phyloP scores from a whole-genome alignment of 2,888 invertebrate species.

The Drosophila anomelani region DNA sequence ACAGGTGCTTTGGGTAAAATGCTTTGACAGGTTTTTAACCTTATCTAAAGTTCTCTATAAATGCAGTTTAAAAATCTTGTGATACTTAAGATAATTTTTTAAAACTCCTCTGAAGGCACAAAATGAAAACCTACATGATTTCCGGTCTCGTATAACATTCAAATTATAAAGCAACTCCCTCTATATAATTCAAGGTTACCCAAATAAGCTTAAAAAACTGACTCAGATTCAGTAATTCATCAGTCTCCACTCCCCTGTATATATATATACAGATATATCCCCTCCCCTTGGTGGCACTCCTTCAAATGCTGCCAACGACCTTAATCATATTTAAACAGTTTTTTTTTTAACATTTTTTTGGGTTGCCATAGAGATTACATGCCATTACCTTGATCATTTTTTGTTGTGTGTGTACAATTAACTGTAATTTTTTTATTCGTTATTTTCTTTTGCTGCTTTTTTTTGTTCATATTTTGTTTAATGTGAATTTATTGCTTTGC shows the following conservation, averaged over 20 bases:
- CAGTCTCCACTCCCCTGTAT: slow-evolving; percentile 14
- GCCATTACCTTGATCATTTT: slow-evolving; percentile 71
- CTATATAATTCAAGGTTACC: slow-evolving; percentile 41
- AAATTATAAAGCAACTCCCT: slow-evolving; percentile 31
- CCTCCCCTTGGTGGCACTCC: slow-evolving; percentile 14
- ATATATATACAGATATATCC: neutral
- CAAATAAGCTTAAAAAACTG: slow-evolving; percentile 22
- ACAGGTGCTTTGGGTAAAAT: slow-evolving; percentile 30
- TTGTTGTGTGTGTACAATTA: slow-evolving; percentile 63
- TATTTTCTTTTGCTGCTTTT: slow-evolving; percentile 22
- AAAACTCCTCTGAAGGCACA: neutral
- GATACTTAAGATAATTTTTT: neutral
- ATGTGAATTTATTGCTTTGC: slow-evolving; percentile 12
- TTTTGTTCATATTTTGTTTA: slow-evolving; percentile 16
- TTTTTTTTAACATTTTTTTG: neutral
- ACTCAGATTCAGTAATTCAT: slow-evolving; percentile 33
- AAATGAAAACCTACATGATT: slow-evolving; percentile 20
- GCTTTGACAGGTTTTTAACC: slow-evolving; percentile 6
- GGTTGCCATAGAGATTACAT: slow-evolving; percentile 50
- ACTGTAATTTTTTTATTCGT: slow-evolving; percentile 49
- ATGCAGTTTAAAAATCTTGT: neutral
- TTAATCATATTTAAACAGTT: slow-evolving; percentile 57
- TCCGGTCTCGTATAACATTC: slow-evolving; percentile 52
- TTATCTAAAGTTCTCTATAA: neutral
- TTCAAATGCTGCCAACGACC: slow-evolving; percentile 49